These are phyloP conservation scores for Percina caprodes DNA, from an alignment of 2,113 vertebrate genomes.

Conservation along the genomic window DNA sequence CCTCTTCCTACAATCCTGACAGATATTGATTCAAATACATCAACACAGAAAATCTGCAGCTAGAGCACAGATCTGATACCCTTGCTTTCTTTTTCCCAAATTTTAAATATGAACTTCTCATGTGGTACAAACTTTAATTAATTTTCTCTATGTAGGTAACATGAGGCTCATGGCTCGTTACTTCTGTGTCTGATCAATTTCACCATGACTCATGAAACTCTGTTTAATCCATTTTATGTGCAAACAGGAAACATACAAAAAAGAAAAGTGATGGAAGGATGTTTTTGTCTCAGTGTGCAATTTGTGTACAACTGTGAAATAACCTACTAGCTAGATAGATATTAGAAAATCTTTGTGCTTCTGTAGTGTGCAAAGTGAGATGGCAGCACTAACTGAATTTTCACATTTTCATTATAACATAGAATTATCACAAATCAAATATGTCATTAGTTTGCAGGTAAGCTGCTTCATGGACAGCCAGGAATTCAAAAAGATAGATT, in stretches of 20 bases:
- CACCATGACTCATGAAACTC: not conserved
- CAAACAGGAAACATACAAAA: conserved; percentile 4
- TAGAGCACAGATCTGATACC: not conserved
- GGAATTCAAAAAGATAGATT: not conserved
- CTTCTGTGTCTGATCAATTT: not conserved
- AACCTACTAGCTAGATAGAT: not conserved
- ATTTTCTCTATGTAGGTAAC: not conserved
- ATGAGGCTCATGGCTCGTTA: not conserved
- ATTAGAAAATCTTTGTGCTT: not conserved
- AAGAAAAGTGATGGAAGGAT: not conserved
- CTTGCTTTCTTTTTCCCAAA: not conserved
- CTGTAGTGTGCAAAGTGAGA: not conserved
- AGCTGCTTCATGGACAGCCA: not conserved
- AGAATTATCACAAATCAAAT: not conserved
- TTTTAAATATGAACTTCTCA: not conserved
- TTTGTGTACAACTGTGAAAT: not conserved
- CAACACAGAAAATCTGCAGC: not conserved
- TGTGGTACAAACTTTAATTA: not conserved
- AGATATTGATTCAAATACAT: not conserved
- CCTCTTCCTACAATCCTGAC: not conserved
- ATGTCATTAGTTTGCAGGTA: not conserved
- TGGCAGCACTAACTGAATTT: not conserved
- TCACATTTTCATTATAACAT: not conserved
- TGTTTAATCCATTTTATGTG: not conserved
- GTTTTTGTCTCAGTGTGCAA: not conserved